These are phyloP conservation scores for Drosophila bocqueti DNA, from an alignment of 1,140 invertebrate species.

Conservation along the genomic window DNA sequence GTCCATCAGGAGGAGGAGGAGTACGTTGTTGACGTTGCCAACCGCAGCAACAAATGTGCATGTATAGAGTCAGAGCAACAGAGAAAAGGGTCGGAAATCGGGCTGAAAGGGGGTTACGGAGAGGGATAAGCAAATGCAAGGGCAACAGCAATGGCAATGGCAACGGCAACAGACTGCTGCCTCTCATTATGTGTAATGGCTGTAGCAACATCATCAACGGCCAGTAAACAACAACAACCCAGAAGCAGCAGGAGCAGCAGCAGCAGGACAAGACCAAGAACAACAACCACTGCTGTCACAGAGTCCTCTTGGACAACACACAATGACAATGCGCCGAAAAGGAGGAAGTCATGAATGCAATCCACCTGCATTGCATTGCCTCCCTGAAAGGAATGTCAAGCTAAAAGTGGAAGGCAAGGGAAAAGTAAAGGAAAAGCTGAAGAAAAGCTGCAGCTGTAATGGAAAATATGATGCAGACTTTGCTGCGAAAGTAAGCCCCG, in stretches of 20 bases:
- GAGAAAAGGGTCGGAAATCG: conserved; percentile 4
- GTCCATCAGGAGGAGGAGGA: neutral
- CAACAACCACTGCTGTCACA: conserved; percentile 29
- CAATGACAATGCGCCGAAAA: conserved; percentile 56
- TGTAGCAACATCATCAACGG: conserved; percentile 69
- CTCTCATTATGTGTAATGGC: conserved; percentile 80
- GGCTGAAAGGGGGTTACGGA: neutral
- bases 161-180: conserved; percentile 50
- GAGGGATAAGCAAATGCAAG: conserved; percentile 34
- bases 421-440: conserved; percentile 22
- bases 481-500: conserved; percentile 11
- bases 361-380: conserved; percentile 68
- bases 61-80: conserved; percentile 43
- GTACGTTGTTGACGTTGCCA: conserved; percentile 59
- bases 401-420: conserved; percentile 21
- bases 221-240: conserved; percentile 46
- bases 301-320: conserved; percentile 46
- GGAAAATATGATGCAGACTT: conserved; percentile 23
- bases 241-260: conserved; percentile 17
- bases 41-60: conserved; percentile 78
- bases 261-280: conserved; percentile 21
- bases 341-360: conserved; percentile 77
- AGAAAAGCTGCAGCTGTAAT: conserved; percentile 46
- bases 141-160: conserved; percentile 11
- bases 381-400: conserved; percentile 23